A percentile compares a stretch with the other conserved stretches of the same genome.
Evolutionary conservation across 2,888 invertebrate genomes (phyloP).

Genomic region (Nomada ferruginata): DNA sequence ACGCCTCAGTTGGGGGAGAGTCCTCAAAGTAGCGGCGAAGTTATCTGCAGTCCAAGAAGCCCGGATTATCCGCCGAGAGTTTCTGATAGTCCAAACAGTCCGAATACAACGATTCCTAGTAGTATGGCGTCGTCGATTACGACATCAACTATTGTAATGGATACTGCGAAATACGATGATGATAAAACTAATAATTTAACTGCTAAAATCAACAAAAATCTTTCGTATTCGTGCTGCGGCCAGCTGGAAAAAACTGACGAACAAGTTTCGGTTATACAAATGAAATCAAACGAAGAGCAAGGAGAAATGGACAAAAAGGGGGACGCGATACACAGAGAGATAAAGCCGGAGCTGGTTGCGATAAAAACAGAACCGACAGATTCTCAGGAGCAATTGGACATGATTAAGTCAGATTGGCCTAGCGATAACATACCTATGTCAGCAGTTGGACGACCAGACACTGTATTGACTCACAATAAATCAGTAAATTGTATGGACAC

Average conservation of each 20-base stretch:
- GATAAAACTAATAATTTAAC: slow-evolving; percentile 38
- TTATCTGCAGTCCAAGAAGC: slow-evolving; percentile 80
- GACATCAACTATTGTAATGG: slow-evolving; percentile 64
- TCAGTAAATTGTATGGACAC: slow-evolving; percentile 30
- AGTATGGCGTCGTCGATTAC: slow-evolving; percentile 55
- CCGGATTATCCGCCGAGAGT: slow-evolving; percentile 81
- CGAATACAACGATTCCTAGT: slow-evolving; percentile 70
- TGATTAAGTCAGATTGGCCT: slow-evolving; percentile 50
- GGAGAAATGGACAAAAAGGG: slow-evolving; percentile 35
- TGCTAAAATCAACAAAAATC: slow-evolving; percentile 37
- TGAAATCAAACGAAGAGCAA: slow-evolving; percentile 33
- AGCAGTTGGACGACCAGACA: slow-evolving; percentile 11
- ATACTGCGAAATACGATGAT: slow-evolving; percentile 67
- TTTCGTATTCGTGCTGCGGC: slow-evolving; percentile 49
- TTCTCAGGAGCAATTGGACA: slow-evolving; percentile 23
- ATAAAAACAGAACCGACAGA: slow-evolving; percentile 73
- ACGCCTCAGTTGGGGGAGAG: slow-evolving; percentile 81
- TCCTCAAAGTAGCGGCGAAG: slow-evolving; percentile 77
- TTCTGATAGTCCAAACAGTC: slow-evolving; percentile 75
- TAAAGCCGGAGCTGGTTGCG: slow-evolving; percentile 46
- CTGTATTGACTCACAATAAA: slow-evolving; percentile 37
- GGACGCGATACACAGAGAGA: slow-evolving; percentile 43
- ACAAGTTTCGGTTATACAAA: slow-evolving; percentile 38
- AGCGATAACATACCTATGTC: slow-evolving; percentile 20
- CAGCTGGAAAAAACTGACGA: slow-evolving; percentile 36